A percentile compares a stretch with the other conserved stretches of the same genome.
These are phyloP conservation scores for Sesia bembeciformis DNA, from an alignment of 2,888 invertebrate genomes.

Conservation along the genomic window DNA sequence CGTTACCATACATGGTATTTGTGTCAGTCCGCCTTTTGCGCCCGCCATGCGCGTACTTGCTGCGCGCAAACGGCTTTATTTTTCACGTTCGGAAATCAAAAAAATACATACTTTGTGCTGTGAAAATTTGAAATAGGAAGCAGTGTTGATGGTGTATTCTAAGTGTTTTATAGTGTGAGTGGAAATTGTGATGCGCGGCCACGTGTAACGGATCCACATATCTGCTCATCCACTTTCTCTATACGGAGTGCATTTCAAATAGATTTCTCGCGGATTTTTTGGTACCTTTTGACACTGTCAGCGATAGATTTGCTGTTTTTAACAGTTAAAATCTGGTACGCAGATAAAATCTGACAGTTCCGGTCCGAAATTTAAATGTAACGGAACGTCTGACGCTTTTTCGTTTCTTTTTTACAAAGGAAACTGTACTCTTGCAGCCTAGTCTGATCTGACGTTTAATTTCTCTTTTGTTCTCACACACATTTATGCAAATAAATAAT, in stretches of 20 bases:
- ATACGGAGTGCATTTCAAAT: slow-evolving; percentile 12
- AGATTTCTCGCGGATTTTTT: neutral
- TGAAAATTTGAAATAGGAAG: neutral
- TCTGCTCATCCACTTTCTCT: slow-evolving; percentile 13
- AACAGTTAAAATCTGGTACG: no score
- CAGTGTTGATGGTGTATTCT: neutral
- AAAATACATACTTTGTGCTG: neutral
- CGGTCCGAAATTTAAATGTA: no score
- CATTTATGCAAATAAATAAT: no score
- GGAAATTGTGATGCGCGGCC: slow-evolving; percentile 3
- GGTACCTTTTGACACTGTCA: neutral
- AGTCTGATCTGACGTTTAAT: no score
- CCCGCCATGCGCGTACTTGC: neutral
- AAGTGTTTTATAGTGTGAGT: neutral
- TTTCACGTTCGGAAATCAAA: neutral
- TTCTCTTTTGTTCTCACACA: no score
- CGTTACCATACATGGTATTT: neutral
- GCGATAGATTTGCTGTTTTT: no score
- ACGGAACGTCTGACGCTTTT: no score
- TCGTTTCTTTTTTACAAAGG: no score
- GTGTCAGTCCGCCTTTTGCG: neutral
- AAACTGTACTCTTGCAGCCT: no score
- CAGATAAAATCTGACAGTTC: no score
- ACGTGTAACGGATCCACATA: slow-evolving; percentile 5
- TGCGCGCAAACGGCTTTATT: neutral